A percentile compares a stretch with the other conserved stretches of the same genome.
These are phyloP conservation scores for Heterodera carotae DNA, from an alignment of 1,140 invertebrate genomes.

Conservation along the genomic window DNA sequence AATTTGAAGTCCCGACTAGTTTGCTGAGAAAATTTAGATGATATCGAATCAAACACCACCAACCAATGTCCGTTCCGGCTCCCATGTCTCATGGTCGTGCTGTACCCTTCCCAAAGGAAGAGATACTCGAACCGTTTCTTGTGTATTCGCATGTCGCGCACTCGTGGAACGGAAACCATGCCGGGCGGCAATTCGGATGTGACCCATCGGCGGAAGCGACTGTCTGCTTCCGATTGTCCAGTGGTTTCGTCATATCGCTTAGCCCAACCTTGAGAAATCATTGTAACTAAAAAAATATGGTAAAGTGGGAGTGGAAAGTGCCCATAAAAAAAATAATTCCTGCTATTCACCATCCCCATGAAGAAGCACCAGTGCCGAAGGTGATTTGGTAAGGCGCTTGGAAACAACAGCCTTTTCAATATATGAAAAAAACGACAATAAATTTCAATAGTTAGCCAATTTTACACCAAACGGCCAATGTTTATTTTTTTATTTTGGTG, in stretches of 20 bases:
- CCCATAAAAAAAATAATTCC: too few relatives aligned
- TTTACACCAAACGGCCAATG: too few relatives aligned
- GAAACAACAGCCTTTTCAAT: conserved; percentile 83
- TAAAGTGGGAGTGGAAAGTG: too few relatives aligned
- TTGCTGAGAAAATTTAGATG: not conserved
- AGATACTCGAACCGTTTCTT: not conserved
- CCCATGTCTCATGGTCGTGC: not conserved
- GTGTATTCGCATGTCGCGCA: not conserved
- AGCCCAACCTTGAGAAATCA: not conserved
- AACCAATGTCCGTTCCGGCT: not conserved
- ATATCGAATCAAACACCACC: not conserved
- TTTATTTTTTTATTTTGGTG: too few relatives aligned
- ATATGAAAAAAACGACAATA: too few relatives aligned
- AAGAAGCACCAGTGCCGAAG: conserved; percentile 90
- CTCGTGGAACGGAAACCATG: not conserved
- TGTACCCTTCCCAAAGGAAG: not conserved
- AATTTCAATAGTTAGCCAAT: too few relatives aligned
- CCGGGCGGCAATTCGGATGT: not conserved
- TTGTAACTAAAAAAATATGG: too few relatives aligned
- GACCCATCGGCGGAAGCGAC: not conserved
- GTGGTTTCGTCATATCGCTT: not conserved
- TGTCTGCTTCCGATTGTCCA: not conserved
- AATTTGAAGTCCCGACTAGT: not conserved
- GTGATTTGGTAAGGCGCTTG: conserved; percentile 85
- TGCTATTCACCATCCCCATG: conserved; percentile 90